Evolutionary conservation across 92 coral and sea anemone species (phyloP), one percentile per base, ranked within the genome.

Genomic region (Palythoa heliodiscus): DNA sequence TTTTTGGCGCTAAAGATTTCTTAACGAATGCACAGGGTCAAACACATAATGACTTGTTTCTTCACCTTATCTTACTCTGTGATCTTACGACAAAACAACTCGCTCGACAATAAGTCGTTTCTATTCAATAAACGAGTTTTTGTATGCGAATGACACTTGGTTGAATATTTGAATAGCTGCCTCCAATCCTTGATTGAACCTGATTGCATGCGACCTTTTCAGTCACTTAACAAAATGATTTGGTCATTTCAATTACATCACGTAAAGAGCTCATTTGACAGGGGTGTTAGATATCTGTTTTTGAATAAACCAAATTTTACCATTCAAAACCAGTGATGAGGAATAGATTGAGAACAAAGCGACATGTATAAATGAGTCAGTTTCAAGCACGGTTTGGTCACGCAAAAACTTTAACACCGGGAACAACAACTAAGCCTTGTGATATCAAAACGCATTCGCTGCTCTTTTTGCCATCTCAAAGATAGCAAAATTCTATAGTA

Each of bases 221-320:
- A 86, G 92, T 57, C 79, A 81, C 35, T 80, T 75, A 69, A 89
- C 84, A 89, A 86, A 74, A 78, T 74, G 85, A 14, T 87, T 76
- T 69, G 55, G 89, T 86, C 82, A 89, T 89, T 89, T 86, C 87
- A 89, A 86, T 89, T 86, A 89, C 92, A 80, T 80, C 84, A 80
- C 84, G 84, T 80, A 80, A 80, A 80, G 84, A 13, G 73, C 19
- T 48, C 67, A 78, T 43, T 78, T 78, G 67, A 63, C 83, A 78
- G 23, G 74, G 84, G 72, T 70, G 84, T 66, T 80, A 43, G 66
- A 64, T 80, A 80, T 80, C 84, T 80, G 64, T 66, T 80, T 80
- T 66, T 80, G 84, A 80, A 80, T 80, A 66, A 80, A 80, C 74
- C 74, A 35, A 63, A 80, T 25, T 23, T 63, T 7, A 47, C 52